phyloP scores from a whole-genome alignment of 2,113 vertebrate genomes.

The Psittacus erithacus region DNA sequence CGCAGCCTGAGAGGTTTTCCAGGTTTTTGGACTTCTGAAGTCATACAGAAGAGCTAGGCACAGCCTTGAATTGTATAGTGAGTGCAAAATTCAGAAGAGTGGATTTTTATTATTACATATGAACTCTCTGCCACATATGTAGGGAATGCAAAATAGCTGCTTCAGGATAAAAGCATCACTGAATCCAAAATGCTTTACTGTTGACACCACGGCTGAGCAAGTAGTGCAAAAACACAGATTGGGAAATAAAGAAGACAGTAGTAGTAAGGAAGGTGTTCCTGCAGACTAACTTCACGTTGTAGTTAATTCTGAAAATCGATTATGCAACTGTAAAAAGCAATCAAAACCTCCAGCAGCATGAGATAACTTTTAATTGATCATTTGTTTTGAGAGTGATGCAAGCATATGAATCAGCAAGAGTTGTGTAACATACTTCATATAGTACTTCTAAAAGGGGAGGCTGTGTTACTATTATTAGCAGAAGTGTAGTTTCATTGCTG shows the following conservation, averaged over 20 bases:
- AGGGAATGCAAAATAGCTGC: not conserved
- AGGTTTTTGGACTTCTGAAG: not conserved
- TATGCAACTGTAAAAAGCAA: not conserved
- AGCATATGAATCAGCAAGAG: not conserved
- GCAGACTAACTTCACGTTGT: not conserved
- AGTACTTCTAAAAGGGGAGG: slow-evolving; percentile 34
- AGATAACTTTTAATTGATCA: slow-evolving; percentile 39
- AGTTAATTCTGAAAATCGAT: not conserved
- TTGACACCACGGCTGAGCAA: not conserved
- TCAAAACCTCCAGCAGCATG: not conserved
- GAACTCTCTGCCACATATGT: not conserved
- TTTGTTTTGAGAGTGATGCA: slow-evolving; percentile 47
- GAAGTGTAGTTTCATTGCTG: not conserved
- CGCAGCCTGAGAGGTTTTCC: not conserved
- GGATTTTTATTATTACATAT: not conserved
- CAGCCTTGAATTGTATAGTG: not conserved
- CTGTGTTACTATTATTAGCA: slow-evolving; percentile 38
- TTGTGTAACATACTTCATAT: slow-evolving; percentile 26
- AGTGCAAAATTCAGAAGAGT: not conserved
- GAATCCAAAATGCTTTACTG: not conserved
- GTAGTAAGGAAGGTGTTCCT: not conserved
- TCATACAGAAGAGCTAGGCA: not conserved
- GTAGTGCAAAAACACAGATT: not conserved
- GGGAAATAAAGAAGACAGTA: not conserved
- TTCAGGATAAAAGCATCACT: not conserved